Conservation (phyloP, 2,113 vertebrate genomes). For the Petromus typicus region DNA sequence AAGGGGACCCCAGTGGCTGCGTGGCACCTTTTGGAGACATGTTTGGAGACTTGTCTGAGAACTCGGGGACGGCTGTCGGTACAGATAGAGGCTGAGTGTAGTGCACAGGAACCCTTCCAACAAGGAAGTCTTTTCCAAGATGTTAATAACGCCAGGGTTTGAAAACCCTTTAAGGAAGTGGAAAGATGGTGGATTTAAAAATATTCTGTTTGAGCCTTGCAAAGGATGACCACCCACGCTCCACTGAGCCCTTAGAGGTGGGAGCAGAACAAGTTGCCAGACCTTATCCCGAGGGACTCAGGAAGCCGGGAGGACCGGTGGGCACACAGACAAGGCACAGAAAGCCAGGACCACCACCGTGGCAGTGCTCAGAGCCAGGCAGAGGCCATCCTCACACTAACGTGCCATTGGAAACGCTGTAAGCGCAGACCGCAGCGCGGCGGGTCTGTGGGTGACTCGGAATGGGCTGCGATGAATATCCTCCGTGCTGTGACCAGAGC, state of each 20-base stretch:
- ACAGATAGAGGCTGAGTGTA: no score
- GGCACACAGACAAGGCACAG: not conserved
- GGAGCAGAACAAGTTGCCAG: not conserved
- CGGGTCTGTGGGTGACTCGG: no score
- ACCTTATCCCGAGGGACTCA: not conserved
- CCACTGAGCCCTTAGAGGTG: not conserved
- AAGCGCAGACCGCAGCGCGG: not conserved
- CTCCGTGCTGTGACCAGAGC: conserved; percentile 25
- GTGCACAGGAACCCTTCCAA: not conserved
- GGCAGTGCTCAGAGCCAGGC: not conserved
- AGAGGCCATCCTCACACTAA: not conserved
- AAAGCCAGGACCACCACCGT: not conserved
- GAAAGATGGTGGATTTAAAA: conserved; percentile 20
- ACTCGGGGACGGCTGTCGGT: not conserved
- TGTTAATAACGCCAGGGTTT: not conserved
- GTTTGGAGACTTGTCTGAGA: not conserved
- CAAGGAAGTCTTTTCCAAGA: not conserved
- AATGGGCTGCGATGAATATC: not conserved
- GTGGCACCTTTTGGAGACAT: not conserved
- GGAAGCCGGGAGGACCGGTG: not conserved
- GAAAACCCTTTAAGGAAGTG: conserved; percentile 10
- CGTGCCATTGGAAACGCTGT: not conserved
- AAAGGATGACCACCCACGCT: not conserved
- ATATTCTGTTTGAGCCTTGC: not conserved
- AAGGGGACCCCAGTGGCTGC: not conserved